Base-by-base conservation (phyloP, 2,888 invertebrate species). In the Torymus aiolomorphi region DNA sequence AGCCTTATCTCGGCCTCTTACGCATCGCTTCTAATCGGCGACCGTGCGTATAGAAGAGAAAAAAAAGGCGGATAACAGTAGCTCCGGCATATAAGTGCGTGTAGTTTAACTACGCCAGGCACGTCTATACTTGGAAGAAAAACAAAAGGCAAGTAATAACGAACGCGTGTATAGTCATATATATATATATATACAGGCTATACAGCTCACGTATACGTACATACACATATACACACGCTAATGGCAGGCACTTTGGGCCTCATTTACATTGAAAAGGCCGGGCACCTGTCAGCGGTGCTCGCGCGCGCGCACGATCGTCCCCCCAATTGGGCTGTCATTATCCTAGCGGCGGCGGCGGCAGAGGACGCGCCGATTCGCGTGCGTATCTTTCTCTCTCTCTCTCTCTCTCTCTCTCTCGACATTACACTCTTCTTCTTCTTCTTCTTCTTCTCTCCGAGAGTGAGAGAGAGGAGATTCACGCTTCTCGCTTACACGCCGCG, bases 401-500 rank as follows among this genome's bases (percentile, higher is more conserved):
- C 24, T 24, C 24, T n/a, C n/a, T n/a, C n/a, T 31, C 31, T 31
- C 31, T 31, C 8, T 31, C 31, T 42, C 42, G 8, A 42, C 8
- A 42, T 42, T 42, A 42, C 42, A 42, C 8, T 8, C 42, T 20
- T 42, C 42, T 42, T 31, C 31, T 31, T 31, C 31, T 31, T 31
- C 31, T 31, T 31, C 24, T 24, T 31, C 31, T 31, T 31, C 31
- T 31, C 31, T 42, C 8, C 0, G 49, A 16, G 42, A 74, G 63
- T 76, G 61, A n/a, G 67, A 80, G 81, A 83, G 85, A 86, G 86
- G 86, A 86, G 87, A 88, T 86, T 88, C 85, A 86, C 86, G 86
- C 86, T 85, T 87, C 84, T 88, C 84, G 84, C 84, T 87, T 86
- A 85, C 86, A 87, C 85, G 85, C 42, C 8, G 42, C 8, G 42